Conservation (phyloP, 2,888 invertebrate species). For the Lycocerus yunnanus region DNA sequence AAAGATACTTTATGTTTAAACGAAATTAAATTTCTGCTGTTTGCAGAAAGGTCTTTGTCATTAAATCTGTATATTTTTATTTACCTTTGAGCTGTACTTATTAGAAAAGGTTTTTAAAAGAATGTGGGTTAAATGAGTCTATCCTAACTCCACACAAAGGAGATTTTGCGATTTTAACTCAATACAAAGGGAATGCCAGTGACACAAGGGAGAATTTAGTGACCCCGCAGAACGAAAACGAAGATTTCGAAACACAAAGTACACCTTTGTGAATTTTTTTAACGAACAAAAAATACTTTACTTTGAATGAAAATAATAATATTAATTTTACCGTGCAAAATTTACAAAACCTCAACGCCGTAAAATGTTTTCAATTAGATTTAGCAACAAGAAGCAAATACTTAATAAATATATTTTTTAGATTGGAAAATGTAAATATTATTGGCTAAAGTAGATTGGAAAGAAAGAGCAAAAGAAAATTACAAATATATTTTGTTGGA, state of each 20-base stretch:
- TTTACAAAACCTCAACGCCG: no score
- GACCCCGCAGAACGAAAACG: neutral
- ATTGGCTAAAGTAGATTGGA: neutral
- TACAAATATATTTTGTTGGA: neutral
- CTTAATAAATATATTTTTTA: neutral
- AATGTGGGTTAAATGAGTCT: neutral
- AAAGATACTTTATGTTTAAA: neutral
- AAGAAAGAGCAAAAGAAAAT: neutral
- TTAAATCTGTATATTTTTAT: neutral
- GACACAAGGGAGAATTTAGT: neutral
- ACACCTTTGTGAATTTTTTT: neutral
- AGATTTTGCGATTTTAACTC: neutral
- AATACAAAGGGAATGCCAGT: neutral
- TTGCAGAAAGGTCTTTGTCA: neutral
- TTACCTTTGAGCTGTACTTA: neutral
- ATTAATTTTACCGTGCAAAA: no score
- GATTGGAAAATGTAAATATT: neutral
- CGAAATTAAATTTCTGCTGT: neutral
- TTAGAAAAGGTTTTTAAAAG: neutral
- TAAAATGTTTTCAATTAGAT: neutral
- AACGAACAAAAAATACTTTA: neutral
- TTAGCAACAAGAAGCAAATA: neutral
- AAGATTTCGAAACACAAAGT: neutral
- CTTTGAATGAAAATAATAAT: neutral
- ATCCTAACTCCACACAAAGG: neutral